Evolutionary conservation across 2,113 vertebrate species (phyloP), one percentile per base, ranked within the genome.

Genomic region (Varanus salvator): DNA sequence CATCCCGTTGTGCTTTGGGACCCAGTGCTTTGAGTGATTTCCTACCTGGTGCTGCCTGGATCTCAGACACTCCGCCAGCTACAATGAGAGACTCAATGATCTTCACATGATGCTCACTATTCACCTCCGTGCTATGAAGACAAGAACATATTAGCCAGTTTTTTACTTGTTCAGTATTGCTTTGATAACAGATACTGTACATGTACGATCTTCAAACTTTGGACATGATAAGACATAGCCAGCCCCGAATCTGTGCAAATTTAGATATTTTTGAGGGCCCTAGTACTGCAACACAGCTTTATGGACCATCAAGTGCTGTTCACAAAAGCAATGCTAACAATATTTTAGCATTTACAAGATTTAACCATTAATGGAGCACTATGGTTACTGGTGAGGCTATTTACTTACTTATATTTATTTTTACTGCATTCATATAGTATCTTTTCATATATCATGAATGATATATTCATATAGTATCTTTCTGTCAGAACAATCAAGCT

Each of bases 41-140:
- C 96, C 95, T 97, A 98, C 98, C 98, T 86, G 98, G 98, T 60
- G 97, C 97, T 34, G 97, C 85, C 0, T 96, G 96, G 85, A 95
- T 95, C 94, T 98, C 97, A 11, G 76, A 89, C 0, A 89, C 86
- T 44, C 98, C 97, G 0, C 97, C 94, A 38, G 95, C 95, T 81
- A 93, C 5, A 3, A 98, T 97, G 81, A 98, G 96, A 29, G 97
- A 97, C 94, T 98, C 97, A 0, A 98, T 90, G 90, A 98, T 97
- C 95, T 95, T 97, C 66, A 97, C 77, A 0, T 89, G 96, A 92
- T 97, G 97, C 90, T 98, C 98, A 0, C 96, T 96, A 95, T 97
- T 97, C 9, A 93, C 94, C 21, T 98, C 97, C 0, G 95, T 89
- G 88, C 98, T 98, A 95, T 0, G 0, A 72, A 84, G 9, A 91